Evolutionary conservation across 2,113 vertebrate genomes (phyloP), one percentile per base, ranked within the genome.

Genomic region (Perca flavescens): DNA sequence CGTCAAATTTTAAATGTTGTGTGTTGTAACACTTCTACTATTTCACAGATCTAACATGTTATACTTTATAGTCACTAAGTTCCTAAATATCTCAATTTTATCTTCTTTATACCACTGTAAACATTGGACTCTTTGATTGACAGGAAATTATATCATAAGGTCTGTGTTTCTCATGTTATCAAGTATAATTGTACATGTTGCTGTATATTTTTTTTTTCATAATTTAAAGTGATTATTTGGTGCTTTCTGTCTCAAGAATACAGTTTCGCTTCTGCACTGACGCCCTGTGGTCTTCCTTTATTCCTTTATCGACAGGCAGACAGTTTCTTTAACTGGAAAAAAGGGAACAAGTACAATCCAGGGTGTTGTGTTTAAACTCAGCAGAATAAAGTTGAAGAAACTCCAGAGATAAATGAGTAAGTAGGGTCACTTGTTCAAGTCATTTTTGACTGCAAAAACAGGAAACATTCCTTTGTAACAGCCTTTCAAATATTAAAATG

Each of bases 21-120:
- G 3, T 68, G n/a, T 70, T 78, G 17, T 61, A 47, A 47, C 22
- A 15, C 25, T 16, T 80, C 80, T 11, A 70, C 36, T 80, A 89
- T 90, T 91, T 90, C 87, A 91, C 34, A 61, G 47, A 83, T 64
- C 74, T 65, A 87, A 84, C 13, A 28, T 86, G 79, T 84, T 86
- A 5, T 84, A 83, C 57, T 73, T 88, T 46, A 9, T 21, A 52
- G 19, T 74, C 56, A 31, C 12, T 66, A 54, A 69, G 25, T 67
- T 74, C 25, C 10, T 66, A 3, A 61, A 67, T 36, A 15, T 78
- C 6, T 79, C 2, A 0, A 10, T 79, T 25, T 77, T 7, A 14
- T 80, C 50, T 46, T 21, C 53, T 61, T 13, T 16, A 15, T 19
- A 16, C 28, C 46, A n/a, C 22, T 58, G 22, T 36, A 68, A 21